Evolutionary conservation across 2,113 vertebrate genomes (phyloP).

Genomic region (Bubo blakistoni): DNA sequence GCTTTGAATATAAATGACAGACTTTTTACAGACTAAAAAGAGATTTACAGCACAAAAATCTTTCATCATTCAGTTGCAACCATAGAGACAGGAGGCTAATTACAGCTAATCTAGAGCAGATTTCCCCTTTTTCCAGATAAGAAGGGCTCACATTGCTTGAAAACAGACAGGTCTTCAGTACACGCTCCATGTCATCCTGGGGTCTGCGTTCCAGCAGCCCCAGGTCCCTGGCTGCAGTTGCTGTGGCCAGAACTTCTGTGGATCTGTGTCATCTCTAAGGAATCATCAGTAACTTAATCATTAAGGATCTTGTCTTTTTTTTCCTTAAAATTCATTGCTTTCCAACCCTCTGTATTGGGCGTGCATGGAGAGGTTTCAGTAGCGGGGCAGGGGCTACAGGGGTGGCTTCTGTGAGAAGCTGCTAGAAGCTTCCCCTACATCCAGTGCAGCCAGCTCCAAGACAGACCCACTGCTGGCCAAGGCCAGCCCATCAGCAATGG

Average conservation of each 20-base stretch:
- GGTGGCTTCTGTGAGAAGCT: neutral
- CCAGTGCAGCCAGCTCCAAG: neutral
- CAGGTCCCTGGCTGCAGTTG: neutral
- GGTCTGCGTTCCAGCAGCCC: neutral
- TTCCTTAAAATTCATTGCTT: neutral
- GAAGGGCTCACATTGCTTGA: neutral
- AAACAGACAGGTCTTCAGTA: neutral
- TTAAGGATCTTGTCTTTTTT: neutral
- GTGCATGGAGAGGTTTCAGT: no score
- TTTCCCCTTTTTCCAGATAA: constrained; percentile 21
- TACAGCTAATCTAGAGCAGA: constrained; percentile 30
- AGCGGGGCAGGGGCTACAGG: neutral
- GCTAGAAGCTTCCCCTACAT: neutral
- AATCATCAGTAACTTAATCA: neutral
- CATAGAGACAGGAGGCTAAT: constrained; percentile 38
- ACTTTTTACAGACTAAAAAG: constrained; percentile 27
- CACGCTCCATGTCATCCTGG: neutral
- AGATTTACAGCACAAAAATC: neutral
- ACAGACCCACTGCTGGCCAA: neutral
- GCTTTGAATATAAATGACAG: constrained; percentile 37
- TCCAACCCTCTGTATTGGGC: neutral
- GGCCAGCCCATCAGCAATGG: no score
- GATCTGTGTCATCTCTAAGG: neutral
- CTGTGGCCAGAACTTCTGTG: neutral
- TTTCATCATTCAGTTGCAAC: neutral